Evolutionary conservation across 2,888 invertebrate species (phyloP), one percentile per base, ranked within the genome.

Genomic region (Himalopsyche tibetana): DNA sequence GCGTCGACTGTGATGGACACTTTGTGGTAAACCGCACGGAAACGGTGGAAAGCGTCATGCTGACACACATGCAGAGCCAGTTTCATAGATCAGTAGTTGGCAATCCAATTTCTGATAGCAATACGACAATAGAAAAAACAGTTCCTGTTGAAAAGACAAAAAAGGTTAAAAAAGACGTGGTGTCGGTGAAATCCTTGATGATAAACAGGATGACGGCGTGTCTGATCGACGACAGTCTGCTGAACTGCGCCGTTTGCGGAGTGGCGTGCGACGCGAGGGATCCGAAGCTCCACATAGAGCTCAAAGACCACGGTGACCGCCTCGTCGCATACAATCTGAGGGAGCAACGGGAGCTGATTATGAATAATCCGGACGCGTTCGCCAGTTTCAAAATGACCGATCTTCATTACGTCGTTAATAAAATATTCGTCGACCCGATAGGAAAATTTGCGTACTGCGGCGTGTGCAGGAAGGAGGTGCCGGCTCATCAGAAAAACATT

Each of bases 371-470:
- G 11, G 88, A 88, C 17, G 17, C 86, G 19, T 88, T 88, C n/a
- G 88, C 88, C 0, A 85, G 56, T 28, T 87, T 87, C 55, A 28
- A 84, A 15, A 45, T 88, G 45, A 87, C 84, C 12, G 85, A 84
- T 51, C 40, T 84, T 17, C 88, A 88, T 40, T 87, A 82, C 8
- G 84, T 87, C 4, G 82, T 88, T 55, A 84, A 88, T 56, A 88
- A 88, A 80, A 87, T 88, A 56, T 88, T 88, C 80, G 88, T 88
- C 5, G 88, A 88, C 56, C 88, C 88, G 42, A 69, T 83, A 9
- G 51, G 79, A 17, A 88, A 88, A 74, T 88, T 84, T 11, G 87
- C 88, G 5, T 88, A 88, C 82, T 88, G 88, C 51, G 88, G 88
- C 3, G 40, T 88, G 5, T 88, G 88, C 79, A 81, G 83, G 55